These are phyloP conservation scores for Leucoptera coffeella DNA, from an alignment of 2,888 invertebrate genomes.

Conservation along the genomic window DNA sequence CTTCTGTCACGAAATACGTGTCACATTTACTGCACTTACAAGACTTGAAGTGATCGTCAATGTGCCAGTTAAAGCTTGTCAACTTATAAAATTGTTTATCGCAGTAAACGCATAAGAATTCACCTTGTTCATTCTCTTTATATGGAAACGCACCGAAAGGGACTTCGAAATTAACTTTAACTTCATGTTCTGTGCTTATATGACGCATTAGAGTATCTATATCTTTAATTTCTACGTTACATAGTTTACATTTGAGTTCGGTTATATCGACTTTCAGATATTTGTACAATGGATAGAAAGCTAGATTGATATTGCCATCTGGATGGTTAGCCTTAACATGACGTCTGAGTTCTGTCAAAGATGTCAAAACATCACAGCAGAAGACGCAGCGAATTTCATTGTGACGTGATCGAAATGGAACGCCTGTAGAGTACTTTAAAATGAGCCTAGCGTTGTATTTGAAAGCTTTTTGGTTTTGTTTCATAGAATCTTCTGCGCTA, in stretches of 20 bases:
- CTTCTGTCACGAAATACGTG: constrained; percentile 31
- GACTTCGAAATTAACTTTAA: constrained; percentile 30
- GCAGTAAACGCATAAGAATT: constrained; percentile 32
- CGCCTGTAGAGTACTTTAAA: constrained; percentile 30
- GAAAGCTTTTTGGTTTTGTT: constrained; percentile 38
- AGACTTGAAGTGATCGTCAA: constrained; percentile 33
- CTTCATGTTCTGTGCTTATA: constrained; percentile 24
- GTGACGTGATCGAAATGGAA: constrained; percentile 37
- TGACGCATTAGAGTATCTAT: constrained; percentile 31
- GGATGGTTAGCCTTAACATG: constrained; percentile 29
- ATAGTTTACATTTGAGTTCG: constrained; percentile 31
- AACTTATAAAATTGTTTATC: constrained; percentile 23
- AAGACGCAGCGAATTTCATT: constrained; percentile 36
- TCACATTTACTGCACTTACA: constrained; percentile 38
- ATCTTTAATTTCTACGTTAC: constrained; percentile 19
- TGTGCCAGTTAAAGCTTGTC: constrained; percentile 29
- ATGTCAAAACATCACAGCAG: constrained; percentile 29
- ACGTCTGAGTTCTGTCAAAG: constrained; percentile 19
- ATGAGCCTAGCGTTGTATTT: constrained; percentile 39
- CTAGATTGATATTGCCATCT: constrained; percentile 28
- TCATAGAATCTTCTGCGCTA: constrained; percentile 32
- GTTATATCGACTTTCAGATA: constrained; percentile 40
- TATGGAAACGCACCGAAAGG: constrained; percentile 35
- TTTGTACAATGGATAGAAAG: constrained; percentile 36
- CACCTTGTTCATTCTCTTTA: constrained; percentile 25